Evolutionary conservation across 2,888 invertebrate species (phyloP).

Genomic region (Nudaria mundana): DNA sequence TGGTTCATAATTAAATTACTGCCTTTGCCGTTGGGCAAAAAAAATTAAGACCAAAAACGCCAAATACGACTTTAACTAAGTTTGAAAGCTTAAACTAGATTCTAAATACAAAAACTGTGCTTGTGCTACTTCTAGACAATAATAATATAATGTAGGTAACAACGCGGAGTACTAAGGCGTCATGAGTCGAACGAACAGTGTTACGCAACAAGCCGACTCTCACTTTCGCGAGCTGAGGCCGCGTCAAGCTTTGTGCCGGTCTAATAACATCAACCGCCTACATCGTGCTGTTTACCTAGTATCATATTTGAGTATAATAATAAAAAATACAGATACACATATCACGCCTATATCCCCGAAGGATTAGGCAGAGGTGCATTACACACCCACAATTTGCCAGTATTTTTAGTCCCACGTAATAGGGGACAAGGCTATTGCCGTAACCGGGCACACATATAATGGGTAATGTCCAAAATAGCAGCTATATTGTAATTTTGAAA

Average conservation of each 20-base stretch:
- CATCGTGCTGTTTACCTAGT: conserved; percentile 53
- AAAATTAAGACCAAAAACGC: too few species aligned
- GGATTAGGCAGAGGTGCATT: too few species aligned
- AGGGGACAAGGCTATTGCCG: too few species aligned
- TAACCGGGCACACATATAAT: too few species aligned
- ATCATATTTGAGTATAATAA: conserved; percentile 32
- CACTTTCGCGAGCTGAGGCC: conserved; percentile 71
- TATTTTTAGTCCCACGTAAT: too few species aligned
- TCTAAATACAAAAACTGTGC: conserved; percentile 13
- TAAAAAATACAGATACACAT: conserved; percentile 25
- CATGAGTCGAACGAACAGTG: conserved; percentile 51
- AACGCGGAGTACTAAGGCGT: conserved; percentile 55
- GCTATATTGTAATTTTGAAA: too few species aligned
- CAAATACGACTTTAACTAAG: too few species aligned
- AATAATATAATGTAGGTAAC: conserved; percentile 42
- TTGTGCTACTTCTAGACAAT: conserved; percentile 27
- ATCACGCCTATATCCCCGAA: too few species aligned
- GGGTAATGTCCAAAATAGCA: too few species aligned
- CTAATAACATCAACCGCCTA: conserved; percentile 57
- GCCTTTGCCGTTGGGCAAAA: too few species aligned
- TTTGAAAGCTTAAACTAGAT: background rate
- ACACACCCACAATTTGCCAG: too few species aligned
- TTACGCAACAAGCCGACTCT: conserved; percentile 74
- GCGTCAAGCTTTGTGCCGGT: conserved; percentile 49
- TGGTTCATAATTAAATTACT: too few species aligned